A percentile compares a stretch with the other conserved stretches of the same genome.
Evolutionary conservation across 2,888 invertebrate species (phyloP).

Genomic region (Mythimna loreyi): DNA sequence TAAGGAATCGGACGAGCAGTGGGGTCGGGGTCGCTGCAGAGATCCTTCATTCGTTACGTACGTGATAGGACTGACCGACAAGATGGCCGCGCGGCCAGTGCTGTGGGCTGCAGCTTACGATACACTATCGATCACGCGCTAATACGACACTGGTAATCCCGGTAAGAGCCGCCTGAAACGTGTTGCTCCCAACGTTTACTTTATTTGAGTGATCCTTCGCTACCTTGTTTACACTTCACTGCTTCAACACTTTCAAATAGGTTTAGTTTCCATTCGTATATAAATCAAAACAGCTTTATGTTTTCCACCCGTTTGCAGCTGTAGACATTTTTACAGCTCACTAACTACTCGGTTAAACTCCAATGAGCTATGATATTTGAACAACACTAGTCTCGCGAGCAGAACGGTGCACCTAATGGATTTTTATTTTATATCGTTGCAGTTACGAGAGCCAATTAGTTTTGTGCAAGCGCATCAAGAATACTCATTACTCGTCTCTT

Average conservation of each 20-base stretch:
- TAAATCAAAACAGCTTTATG: slow-evolving; percentile 14
- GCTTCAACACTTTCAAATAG: slow-evolving; percentile 34
- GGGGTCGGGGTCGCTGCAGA: slow-evolving; percentile 72
- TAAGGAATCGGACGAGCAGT: slow-evolving; percentile 45
- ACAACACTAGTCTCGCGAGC: slow-evolving; percentile 71
- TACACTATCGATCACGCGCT: slow-evolving; percentile 77
- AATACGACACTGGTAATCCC: slow-evolving; percentile 78
- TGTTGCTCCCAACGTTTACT: slow-evolving; percentile 62
- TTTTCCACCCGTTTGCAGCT: slow-evolving; percentile 6
- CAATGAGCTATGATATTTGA: slow-evolving; percentile 54
- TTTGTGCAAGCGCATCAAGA: slow-evolving; percentile 83
- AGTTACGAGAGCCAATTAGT: slow-evolving; percentile 84
- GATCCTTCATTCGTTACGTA: slow-evolving; percentile 79
- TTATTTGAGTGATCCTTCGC: slow-evolving; percentile 51
- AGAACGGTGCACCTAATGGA: slow-evolving; percentile 78
- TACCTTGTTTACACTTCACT: slow-evolving; percentile 49
- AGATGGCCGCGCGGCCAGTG: slow-evolving; percentile 67
- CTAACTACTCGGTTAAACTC: slow-evolving; percentile 44
- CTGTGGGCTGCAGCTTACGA: slow-evolving; percentile 65
- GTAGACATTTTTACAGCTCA: slow-evolving; percentile 34
- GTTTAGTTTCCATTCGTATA: slow-evolving; percentile 20
- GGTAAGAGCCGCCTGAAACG: slow-evolving; percentile 64
- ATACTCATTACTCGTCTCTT: slow-evolving; percentile 79
- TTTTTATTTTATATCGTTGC: slow-evolving; percentile 84
- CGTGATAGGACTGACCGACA: slow-evolving; percentile 77